Conservation (phyloP, 2,113 vertebrate species). For the Siphamia tubifer region DNA sequence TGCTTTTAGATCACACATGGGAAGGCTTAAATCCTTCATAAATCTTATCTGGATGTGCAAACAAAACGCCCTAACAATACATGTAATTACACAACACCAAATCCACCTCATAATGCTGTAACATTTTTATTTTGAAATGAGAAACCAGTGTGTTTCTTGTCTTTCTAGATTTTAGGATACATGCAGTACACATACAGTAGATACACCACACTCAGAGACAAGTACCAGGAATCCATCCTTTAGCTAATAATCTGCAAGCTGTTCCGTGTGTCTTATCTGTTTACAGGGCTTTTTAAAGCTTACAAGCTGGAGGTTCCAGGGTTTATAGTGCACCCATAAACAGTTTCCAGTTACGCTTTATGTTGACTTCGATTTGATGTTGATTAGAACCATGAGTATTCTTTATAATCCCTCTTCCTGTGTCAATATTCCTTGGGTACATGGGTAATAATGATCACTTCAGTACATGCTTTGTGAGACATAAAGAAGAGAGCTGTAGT, state of each 20-base stretch:
- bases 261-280: constrained; percentile 19
- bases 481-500: background rate
- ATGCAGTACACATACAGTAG: background rate
- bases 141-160: background rate
- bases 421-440: background rate
- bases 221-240: background rate
- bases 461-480: background rate
- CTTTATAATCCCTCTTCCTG: constrained; percentile 3
- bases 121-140: background rate
- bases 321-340: constrained; percentile 45
- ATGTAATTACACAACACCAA: background rate
- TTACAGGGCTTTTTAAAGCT: background rate
- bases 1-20: constrained; percentile 6
- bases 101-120: background rate
- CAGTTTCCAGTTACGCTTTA: constrained; percentile 23
- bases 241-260: constrained; percentile 12
- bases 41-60: background rate
- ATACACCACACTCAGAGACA: background rate
- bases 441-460: background rate
- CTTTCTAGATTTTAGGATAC: background rate
- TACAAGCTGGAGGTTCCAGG: constrained; percentile 4
- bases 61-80: background rate
- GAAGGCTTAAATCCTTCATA: background rate
- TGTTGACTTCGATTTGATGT: constrained; percentile 2
- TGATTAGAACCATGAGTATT: constrained; percentile 24